Base-by-base conservation (phyloP, 2,113 vertebrate genomes). In the Poeciliopsis prolifica region DNA sequence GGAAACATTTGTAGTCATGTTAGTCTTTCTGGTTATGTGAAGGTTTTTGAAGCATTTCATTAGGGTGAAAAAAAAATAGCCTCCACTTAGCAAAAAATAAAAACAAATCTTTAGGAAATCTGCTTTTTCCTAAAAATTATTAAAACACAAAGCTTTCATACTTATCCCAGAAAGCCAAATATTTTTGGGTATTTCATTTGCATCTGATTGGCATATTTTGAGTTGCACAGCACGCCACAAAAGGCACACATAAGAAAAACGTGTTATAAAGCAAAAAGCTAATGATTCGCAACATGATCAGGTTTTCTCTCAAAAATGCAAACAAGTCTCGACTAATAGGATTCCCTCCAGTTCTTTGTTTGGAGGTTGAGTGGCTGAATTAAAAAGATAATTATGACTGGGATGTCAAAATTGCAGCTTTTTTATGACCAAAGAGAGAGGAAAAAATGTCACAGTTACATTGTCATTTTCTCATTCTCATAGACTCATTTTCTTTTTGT, bases 1-100 rank as follows among this genome's bases (percentile, higher is more conserved):
- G 71, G 69, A 68, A 66, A 24, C 63, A 15, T 74, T 71, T 77
- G 17, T 80, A 79, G 83, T 87, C 81, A 77, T 58, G 10, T 60
- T 67, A 24, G n/a, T 11, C 22, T 24, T 54, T 3, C 22, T 58
- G 51, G 51, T 58, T 24, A 11, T n/a, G 2, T n/a, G 51, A 8
- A 58, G 51, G 22, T 58, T 58, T 58, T 24, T 58, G 7, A 58
- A 58, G 51, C 9, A n/a, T 8, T 58, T 58, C 22, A 58, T 58
- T 9, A n/a, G 17, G 10, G 17, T 3, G 22, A 3, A 24, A 10
- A 24, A 10, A 9, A 58, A 58, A 54, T 10, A 7, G 22, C 24
- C 22, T 54, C 22, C 8, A 10, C 1, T 9, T 2, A 54, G 19
- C 22, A 58, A 24, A 4, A 31, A 31, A 31, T 12, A 37, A 54